A percentile compares a stretch with the other conserved stretches of the same genome.
These are phyloP conservation scores for Digitonthophagus gazella DNA, from an alignment of 2,888 invertebrate genomes.

Conservation along the genomic window DNA sequence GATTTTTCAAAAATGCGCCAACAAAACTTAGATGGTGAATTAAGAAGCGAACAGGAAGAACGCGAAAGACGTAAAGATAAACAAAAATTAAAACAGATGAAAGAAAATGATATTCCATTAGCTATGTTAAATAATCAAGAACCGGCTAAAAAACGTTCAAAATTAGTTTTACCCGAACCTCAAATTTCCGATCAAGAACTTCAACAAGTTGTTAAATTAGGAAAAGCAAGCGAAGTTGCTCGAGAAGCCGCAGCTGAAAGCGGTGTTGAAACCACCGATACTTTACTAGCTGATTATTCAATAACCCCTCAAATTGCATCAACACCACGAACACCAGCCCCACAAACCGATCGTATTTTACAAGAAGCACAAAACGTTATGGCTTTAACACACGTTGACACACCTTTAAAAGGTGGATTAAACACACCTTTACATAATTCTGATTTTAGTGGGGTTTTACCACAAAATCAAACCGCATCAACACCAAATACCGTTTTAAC, in stretches of 20 bases:
- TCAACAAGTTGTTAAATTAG: slow-evolving; percentile 85
- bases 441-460: slow-evolving; percentile 83
- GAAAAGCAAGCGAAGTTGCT: slow-evolving; percentile 81
- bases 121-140: slow-evolving; percentile 86
- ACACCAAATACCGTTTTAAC: slow-evolving; percentile 91
- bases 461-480: slow-evolving; percentile 66
- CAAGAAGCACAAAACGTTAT: slow-evolving; percentile 99
- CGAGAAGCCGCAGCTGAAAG: slow-evolving; percentile 82
- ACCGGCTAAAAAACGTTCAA: slow-evolving; percentile 89
- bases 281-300: slow-evolving; percentile 88
- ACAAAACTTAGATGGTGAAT: slow-evolving; percentile 90
- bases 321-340: slow-evolving; percentile 84
- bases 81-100: slow-evolving; percentile 89
- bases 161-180: slow-evolving; percentile 92
- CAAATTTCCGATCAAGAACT: slow-evolving; percentile 94
- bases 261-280: slow-evolving; percentile 76
- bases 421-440: slow-evolving; percentile 91
- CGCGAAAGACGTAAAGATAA: slow-evolving; percentile 93
- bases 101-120: slow-evolving; percentile 93
- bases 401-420: slow-evolving; percentile 92
- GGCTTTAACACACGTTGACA: slow-evolving; percentile 96
- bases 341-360: slow-evolving; percentile 76
- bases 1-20: slow-evolving; percentile 88
- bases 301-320: slow-evolving; percentile 69
- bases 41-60: slow-evolving; percentile 88